A percentile compares a stretch with the other conserved stretches of the same genome.
phyloP scores from a whole-genome alignment of 2,113 vertebrate genomes.

The Eidolon helvum region DNA sequence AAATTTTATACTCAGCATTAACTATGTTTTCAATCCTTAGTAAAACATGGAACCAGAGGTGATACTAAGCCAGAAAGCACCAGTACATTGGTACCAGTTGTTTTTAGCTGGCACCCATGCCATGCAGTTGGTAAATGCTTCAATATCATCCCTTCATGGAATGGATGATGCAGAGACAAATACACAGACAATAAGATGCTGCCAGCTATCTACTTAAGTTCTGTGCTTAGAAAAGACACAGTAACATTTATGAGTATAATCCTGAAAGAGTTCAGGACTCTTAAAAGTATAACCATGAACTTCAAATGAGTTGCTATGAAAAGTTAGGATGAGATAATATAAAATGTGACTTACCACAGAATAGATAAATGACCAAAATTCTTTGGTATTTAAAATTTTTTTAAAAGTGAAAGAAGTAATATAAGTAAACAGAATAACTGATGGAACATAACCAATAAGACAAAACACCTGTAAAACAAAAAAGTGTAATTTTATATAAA shows the following conservation, averaged over 20 bases:
- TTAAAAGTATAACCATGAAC: not conserved
- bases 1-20: not conserved
- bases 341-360: conserved; percentile 91
- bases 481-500: not conserved
- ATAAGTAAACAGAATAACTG: conserved; percentile 94
- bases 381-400: conserved; percentile 93
- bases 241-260: not conserved
- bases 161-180: not conserved
- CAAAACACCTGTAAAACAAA: conserved; percentile 88
- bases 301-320: not conserved
- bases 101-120: not conserved
- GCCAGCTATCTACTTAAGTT: not conserved
- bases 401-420: conserved; percentile 92
- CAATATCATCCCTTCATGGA: not conserved
- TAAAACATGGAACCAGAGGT: not conserved
- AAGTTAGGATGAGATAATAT: not conserved
- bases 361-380: conserved; percentile 95
- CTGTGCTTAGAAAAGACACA: not conserved
- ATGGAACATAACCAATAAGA: conserved; percentile 91
- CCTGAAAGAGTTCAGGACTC: not conserved
- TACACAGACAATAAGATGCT: not conserved
- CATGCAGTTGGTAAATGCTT: not conserved
- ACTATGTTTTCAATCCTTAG: not conserved
- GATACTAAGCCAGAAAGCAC: not conserved
- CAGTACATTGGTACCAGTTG: not conserved